A percentile compares a stretch with the other conserved stretches of the same genome.
These are phyloP conservation scores for Ylistrum balloti DNA, from an alignment of 1,140 invertebrate genomes.

Conservation along the genomic window DNA sequence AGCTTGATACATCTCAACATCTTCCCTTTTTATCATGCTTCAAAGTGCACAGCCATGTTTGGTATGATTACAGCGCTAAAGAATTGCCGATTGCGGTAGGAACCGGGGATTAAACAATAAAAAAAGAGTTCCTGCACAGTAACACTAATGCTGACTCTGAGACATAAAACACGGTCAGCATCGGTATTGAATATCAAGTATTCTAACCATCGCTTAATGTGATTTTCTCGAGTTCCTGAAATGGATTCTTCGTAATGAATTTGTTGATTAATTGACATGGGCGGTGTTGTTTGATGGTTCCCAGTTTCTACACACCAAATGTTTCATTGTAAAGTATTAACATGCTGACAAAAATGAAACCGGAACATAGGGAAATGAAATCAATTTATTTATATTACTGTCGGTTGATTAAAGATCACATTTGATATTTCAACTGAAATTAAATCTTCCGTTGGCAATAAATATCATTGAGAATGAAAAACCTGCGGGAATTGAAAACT, in stretches of 20 bases:
- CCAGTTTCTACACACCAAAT: background rate
- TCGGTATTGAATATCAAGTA: background rate
- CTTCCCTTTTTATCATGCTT: background rate
- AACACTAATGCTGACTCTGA: background rate
- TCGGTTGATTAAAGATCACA: background rate
- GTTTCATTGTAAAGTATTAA: background rate
- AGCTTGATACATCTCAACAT: background rate
- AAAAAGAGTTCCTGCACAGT: background rate
- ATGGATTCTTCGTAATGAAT: slow-evolving; percentile 20
- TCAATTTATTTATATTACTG: slow-evolving; percentile 14
- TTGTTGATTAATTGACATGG: slow-evolving; percentile 27
- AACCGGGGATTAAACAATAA: background rate
- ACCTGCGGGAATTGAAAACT: slow-evolving; percentile 33
- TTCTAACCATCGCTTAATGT: slow-evolving; percentile 27
- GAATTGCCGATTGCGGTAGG: background rate
- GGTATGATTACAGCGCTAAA: background rate
- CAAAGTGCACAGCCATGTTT: slow-evolving; percentile 37
- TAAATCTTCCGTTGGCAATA: background rate
- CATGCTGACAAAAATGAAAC: background rate
- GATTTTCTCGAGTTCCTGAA: slow-evolving; percentile 33
- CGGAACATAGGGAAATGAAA: slow-evolving; percentile 1
- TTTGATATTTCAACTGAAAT: slow-evolving; percentile 25
- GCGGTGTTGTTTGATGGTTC: slow-evolving; percentile 20
- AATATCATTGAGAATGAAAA: background rate
- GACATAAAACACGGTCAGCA: background rate